phyloP scores from a whole-genome alignment of 2,113 vertebrate species.

The Addax nasomaculatus region DNA sequence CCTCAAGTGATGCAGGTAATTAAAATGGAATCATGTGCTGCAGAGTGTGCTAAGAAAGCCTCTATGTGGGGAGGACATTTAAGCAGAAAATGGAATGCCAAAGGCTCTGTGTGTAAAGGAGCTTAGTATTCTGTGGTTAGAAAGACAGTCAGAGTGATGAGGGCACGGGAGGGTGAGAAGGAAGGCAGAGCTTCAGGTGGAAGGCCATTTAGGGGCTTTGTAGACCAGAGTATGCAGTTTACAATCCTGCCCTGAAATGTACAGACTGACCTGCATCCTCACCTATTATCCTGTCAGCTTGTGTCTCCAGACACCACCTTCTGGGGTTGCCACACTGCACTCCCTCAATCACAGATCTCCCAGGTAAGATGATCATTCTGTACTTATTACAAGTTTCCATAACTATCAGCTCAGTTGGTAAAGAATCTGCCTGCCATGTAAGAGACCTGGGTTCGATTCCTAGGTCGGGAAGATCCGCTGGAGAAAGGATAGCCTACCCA shows the following conservation, averaged over 20 bases:
- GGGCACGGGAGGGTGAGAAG: background rate
- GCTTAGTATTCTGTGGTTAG: background rate
- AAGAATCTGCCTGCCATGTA: background rate
- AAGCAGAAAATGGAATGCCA: background rate
- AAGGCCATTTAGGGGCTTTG: background rate
- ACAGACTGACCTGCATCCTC: background rate
- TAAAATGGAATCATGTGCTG: background rate
- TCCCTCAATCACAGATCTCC: background rate
- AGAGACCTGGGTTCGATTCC: fast-evolving
- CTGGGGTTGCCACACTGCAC: background rate
- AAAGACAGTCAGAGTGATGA: background rate
- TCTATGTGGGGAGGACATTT: background rate
- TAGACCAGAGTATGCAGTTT: background rate
- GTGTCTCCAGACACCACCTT: background rate
- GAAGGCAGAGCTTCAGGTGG: background rate
- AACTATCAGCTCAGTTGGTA: background rate
- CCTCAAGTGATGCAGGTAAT: background rate
- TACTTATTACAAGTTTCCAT: background rate
- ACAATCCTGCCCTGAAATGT: background rate
- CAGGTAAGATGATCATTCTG: background rate
- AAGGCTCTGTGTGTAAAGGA: background rate
- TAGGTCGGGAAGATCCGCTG: fast-evolving
- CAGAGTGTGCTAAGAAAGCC: background rate
- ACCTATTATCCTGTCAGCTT: background rate
- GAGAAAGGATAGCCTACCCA: background rate